These are phyloP conservation scores for Dione vanillae DNA, from an alignment of 2,888 invertebrate species.

Conservation along the genomic window DNA sequence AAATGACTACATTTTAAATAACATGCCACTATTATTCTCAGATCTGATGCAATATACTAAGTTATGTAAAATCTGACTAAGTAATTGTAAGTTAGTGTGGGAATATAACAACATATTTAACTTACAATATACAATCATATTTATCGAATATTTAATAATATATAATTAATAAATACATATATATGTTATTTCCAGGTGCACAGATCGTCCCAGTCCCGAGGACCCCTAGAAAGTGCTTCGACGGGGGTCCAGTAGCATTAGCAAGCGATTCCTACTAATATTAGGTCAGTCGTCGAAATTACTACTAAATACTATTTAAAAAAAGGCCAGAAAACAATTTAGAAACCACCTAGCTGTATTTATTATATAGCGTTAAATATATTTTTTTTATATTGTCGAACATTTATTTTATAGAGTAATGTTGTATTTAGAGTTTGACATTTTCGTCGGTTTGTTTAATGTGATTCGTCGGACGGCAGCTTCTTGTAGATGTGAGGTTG, in stretches of 20 bases:
- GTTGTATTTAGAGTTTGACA: not conserved
- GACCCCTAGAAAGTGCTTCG: conserved; percentile 81
- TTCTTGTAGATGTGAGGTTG: not conserved
- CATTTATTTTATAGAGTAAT: not conserved
- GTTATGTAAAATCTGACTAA: no score
- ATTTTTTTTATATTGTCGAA: not conserved
- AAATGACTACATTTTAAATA: no score
- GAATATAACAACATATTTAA: no score
- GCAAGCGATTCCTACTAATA: conserved; percentile 69
- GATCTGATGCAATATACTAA: no score
- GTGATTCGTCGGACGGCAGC: conserved; percentile 8
- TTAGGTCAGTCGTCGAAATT: conserved; percentile 60
- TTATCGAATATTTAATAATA: no score
- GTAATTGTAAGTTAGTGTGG: no score
- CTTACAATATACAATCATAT: no score
- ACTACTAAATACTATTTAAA: conserved; percentile 1
- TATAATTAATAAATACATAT: not conserved
- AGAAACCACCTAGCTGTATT: conserved; percentile 24
- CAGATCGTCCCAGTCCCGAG: not conserved
- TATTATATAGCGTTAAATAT: conserved; percentile 18
- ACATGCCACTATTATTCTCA: no score
- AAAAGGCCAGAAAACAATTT: conserved; percentile 26
- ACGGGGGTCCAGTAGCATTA: conserved; percentile 58
- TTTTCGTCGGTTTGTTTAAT: not conserved
- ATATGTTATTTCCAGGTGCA: not conserved